Conservation (phyloP, 2,888 invertebrate genomes). For the Carpatolechia fugitivella region DNA sequence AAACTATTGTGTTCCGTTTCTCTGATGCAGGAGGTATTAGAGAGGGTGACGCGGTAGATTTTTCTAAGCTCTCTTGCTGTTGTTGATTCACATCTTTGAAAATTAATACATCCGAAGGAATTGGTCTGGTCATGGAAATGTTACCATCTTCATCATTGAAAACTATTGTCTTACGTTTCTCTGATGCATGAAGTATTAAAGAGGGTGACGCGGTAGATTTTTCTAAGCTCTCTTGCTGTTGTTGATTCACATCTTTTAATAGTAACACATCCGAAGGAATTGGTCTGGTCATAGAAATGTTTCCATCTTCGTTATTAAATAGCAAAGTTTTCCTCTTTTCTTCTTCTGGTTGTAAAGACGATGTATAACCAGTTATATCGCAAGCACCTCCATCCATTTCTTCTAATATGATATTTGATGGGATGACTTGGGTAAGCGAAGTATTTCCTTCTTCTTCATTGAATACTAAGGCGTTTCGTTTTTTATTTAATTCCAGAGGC, state of each 20-base stretch:
- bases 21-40: conserved; percentile 5
- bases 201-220: background rate
- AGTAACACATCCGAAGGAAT: background rate
- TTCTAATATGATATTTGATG: conserved; percentile 21
- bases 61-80: background rate
- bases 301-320: conserved; percentile 22
- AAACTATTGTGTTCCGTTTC: conserved; percentile 34
- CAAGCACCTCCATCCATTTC: background rate
- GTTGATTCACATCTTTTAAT: background rate
- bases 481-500: background rate
- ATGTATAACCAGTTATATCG: background rate
- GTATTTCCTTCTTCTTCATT: conserved; percentile 32
- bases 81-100: background rate
- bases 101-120: conserved; percentile 22
- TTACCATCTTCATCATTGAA: conserved; percentile 34
- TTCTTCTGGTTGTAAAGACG: background rate
- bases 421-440: conserved; percentile 34
- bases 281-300: conserved; percentile 20
- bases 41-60: background rate
- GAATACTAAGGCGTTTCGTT: conserved; percentile 26
- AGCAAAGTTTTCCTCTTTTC: conserved; percentile 18
- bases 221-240: background rate
- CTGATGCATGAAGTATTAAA: background rate
- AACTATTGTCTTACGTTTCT: conserved; percentile 33
- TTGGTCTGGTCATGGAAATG: conserved; percentile 35